A percentile compares a stretch with the other conserved stretches of the same genome.
Evolutionary conservation across 53 echinoderm and acorn worm genomes (phyloP).

Genomic region (Paelopatides confundens): DNA sequence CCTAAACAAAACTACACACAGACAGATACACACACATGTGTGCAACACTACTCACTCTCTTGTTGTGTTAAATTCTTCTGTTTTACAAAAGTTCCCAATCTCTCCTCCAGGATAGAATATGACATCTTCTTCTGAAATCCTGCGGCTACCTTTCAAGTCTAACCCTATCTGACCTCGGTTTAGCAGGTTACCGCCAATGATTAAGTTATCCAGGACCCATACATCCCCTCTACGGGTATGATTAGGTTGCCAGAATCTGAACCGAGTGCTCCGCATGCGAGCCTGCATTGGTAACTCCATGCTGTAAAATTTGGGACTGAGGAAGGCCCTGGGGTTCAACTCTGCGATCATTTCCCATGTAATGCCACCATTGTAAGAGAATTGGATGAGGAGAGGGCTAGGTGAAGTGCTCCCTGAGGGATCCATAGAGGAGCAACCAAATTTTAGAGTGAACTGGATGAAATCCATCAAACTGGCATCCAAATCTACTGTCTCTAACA

Average conservation of each 20-base stretch:
- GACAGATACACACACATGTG: too few relatives aligned
- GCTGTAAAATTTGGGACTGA: slow-evolving; percentile 66
- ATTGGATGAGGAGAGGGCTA: slow-evolving; percentile 83
- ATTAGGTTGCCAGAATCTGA: slow-evolving; percentile 95
- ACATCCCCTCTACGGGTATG: slow-evolving; percentile 57
- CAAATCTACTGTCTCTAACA: slow-evolving; percentile 75
- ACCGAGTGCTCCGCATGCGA: slow-evolving; percentile 79
- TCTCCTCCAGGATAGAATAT: slow-evolving; percentile 83
- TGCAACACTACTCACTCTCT: not conserved
- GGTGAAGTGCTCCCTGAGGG: slow-evolving; percentile 50
- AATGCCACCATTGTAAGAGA: slow-evolving; percentile 93
- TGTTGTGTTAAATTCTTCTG: not conserved
- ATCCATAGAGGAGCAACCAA: slow-evolving; percentile 70
- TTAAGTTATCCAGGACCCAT: slow-evolving; percentile 85
- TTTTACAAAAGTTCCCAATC: not conserved
- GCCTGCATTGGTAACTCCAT: slow-evolving; percentile 77
- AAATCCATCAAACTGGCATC: slow-evolving; percentile 92
- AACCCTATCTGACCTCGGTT: slow-evolving; percentile 63
- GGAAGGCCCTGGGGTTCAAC: slow-evolving; percentile 63
- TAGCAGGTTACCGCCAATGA: slow-evolving; percentile 89
- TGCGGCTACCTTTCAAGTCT: slow-evolving; percentile 53
- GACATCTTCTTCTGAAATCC: slow-evolving; percentile 70
- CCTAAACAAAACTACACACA: too few relatives aligned
- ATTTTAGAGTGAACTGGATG: slow-evolving; percentile 84
- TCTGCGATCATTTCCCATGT: slow-evolving; percentile 85